Percentiles rank a stretch among this genome's conserved stretches.
Conservation (phyloP, 2,888 invertebrate genomes). For the Yponomeuta sedellus region DNA sequence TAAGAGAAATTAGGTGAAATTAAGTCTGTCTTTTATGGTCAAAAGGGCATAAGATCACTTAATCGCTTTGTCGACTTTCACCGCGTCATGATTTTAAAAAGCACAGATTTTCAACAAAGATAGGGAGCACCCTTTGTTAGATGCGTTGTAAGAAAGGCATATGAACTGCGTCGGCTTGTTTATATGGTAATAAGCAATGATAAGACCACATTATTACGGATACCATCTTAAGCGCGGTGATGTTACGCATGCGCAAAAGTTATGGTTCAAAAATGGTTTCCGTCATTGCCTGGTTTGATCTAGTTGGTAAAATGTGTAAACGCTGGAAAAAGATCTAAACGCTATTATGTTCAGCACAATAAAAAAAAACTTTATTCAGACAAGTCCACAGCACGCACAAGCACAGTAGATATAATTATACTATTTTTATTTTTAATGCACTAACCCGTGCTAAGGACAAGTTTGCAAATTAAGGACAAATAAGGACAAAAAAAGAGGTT, state of each 20-base stretch:
- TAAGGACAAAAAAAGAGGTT: too few relatives aligned
- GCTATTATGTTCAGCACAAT: too few relatives aligned
- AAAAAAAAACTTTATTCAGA: too few relatives aligned
- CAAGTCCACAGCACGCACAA: too few relatives aligned
- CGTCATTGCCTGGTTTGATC: too few relatives aligned
- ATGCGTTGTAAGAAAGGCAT: not conserved
- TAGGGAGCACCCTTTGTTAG: not conserved
- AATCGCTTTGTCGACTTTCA: not conserved
- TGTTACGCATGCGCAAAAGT: not conserved
- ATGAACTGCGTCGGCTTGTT: not conserved
- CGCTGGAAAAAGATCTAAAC: too few relatives aligned
- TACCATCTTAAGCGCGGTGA: not conserved
- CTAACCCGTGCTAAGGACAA: too few relatives aligned
- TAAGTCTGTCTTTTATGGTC: not conserved
- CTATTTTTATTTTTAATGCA: too few relatives aligned
- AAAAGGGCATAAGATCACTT: conserved; percentile 8
- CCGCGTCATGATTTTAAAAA: not conserved
- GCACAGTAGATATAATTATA: too few relatives aligned
- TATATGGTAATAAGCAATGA: not conserved
- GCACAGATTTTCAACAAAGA: not conserved
- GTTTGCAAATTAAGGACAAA: too few relatives aligned
- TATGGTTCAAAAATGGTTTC: not conserved
- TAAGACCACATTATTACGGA: not conserved
- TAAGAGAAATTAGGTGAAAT: not conserved
- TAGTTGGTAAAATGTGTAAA: too few relatives aligned